Base-by-base conservation (phyloP, 2,113 vertebrate species). In the Ailuropoda melanoleuca region DNA sequence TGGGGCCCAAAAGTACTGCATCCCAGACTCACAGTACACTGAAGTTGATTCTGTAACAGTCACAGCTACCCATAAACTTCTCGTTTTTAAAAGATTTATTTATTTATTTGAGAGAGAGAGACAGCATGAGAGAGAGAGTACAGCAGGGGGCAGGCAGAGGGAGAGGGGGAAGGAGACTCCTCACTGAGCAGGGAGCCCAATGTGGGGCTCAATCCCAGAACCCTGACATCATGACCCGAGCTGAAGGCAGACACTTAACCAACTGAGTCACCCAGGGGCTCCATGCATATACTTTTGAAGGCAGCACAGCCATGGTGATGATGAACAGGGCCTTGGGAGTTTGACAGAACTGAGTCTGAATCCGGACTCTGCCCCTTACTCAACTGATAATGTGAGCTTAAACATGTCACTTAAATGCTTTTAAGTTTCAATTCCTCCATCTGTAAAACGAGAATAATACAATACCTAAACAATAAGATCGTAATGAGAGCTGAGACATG, bases 351-450 rank as follows among this genome's bases (percentile, higher is more conserved):
- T 80, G 26, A 87, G 46, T 85, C 46, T 90, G 46, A 94, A 90
- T 92, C 50, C 72, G 53, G 78, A 29, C 26, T 90, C 58, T 80
- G 56, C 21, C 58, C 92, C 83, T 95, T 88, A 91, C 62, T 93
- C 26, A 24, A 95, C 12, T 89, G 56, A 77, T 86, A 92, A 92
- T 46, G 31, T 89, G 17, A 97, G 64, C 48, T 81, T 89, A 83
- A 62, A 94, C 12, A 86, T 75, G 31, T 92, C 80, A 95, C 43
- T 93, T 86, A 64, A 96, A 14, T 34, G 58, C 68, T 70, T 87
- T 34, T 77, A 46, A 92, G 43, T 46, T 95, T 78, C 72, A 72
- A 77, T 90, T 83, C 53, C 81, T 95, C 66, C 29, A 55, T 82
- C 92, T 39, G 4, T 68, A 83, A 87, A 83, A 94, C 19, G 43